These are phyloP conservation scores for Resseliella maxima DNA, from an alignment of 2,888 invertebrate species.

Conservation along the genomic window DNA sequence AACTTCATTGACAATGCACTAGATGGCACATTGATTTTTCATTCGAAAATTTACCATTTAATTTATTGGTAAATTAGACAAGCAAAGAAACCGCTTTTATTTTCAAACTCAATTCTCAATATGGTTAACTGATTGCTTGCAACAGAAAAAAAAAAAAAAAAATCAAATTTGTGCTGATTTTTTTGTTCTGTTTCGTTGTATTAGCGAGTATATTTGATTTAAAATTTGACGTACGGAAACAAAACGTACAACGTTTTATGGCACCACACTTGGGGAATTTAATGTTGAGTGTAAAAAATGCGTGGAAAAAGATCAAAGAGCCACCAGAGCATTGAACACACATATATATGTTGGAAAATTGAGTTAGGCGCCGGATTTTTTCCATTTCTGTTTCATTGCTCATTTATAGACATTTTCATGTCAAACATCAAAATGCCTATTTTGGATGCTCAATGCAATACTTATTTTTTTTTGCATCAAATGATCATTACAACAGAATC, in stretches of 20 bases:
- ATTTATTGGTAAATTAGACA: not conserved
- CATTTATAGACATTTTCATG: not conserved
- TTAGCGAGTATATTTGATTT: no score
- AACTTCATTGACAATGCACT: not conserved
- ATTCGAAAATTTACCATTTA: not conserved
- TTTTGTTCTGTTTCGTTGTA: no score
- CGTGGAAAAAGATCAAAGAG: slow-evolving; percentile 5
- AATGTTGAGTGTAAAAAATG: not conserved
- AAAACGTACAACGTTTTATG: no score
- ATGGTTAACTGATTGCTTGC: no score
- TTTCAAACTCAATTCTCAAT: no score
- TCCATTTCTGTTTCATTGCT: not conserved
- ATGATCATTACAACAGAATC: no score
- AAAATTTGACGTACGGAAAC: no score
- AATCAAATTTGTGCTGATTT: not conserved
- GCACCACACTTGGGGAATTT: no score
- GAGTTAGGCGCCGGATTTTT: not conserved
- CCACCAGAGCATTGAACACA: slow-evolving; percentile 10
- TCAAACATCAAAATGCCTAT: not conserved
- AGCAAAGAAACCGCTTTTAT: not conserved
- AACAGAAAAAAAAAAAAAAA: not conserved
- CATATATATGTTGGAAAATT: not conserved
- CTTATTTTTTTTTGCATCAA: not conserved
- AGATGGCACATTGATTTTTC: not conserved
- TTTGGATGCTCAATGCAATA: not conserved